Evolutionary conservation across 1,140 invertebrate species (phyloP).

Genomic region (Tigriopus japonicus): DNA sequence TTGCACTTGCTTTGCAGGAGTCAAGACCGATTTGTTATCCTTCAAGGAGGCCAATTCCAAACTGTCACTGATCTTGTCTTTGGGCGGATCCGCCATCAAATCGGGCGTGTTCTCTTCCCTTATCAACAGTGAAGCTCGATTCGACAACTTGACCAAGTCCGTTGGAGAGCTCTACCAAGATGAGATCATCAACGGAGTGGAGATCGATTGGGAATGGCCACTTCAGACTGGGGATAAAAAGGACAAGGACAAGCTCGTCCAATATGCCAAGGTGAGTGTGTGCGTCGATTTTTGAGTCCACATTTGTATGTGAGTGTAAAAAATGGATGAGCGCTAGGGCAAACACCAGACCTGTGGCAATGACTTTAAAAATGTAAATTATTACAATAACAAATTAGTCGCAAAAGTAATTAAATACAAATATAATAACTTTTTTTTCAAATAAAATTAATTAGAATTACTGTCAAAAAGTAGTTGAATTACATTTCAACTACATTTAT

Average conservation of each 20-base stretch:
- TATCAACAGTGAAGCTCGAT: conserved; percentile 14
- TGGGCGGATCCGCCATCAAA: conserved; percentile 15
- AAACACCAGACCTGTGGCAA: too few relatives aligned
- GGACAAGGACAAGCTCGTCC: conserved; percentile 17
- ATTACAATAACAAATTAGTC: too few relatives aligned
- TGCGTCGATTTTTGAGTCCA: too few relatives aligned
- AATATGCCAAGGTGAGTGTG: conserved; percentile 17
- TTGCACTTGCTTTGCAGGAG: too few relatives aligned
- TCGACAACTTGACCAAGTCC: conserved; percentile 16
- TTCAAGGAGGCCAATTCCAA: conserved; percentile 17
- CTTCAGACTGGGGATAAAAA: conserved; percentile 14
- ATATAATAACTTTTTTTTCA: too few relatives aligned
- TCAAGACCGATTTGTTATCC: neutral
- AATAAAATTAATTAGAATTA: too few relatives aligned
- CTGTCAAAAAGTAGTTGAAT: too few relatives aligned
- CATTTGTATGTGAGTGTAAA: too few relatives aligned
- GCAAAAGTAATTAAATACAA: too few relatives aligned
- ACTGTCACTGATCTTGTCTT: conserved; percentile 15
- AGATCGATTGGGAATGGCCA: conserved; percentile 20
- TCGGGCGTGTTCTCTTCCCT: conserved; percentile 15
- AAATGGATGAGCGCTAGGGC: too few relatives aligned
- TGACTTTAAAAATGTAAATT: too few relatives aligned
- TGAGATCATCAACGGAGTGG: conserved; percentile 17
- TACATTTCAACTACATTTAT: too few relatives aligned
- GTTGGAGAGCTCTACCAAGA: conserved; percentile 13